Evolutionary conservation across 1,140 invertebrate species (phyloP), one percentile per base, ranked within the genome.

Genomic region (Cotesia typhae): DNA sequence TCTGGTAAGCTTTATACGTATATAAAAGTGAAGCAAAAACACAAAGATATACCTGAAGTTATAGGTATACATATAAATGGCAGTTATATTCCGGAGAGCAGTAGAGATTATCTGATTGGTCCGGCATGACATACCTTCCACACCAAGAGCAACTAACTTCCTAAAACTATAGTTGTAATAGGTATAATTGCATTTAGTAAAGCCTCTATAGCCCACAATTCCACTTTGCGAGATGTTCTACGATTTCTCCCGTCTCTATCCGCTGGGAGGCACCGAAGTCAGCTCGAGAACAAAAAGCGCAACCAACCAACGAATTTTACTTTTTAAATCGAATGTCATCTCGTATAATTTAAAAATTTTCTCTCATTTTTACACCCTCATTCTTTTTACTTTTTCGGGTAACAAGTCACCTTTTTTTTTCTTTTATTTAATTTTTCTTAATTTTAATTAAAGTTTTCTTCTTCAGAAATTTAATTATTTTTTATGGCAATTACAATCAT

Each of bases 291-390:
- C 10, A 52, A 12, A 53, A 12, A 66, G 41, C 64, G 28, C 41
- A 66, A 53, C 41, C n/a, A 53, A 28, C 28, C 28, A 2, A 36
- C 51, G 51, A 67, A 67, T 67, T 67, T 67, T 51, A 67, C 66
- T 67, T 67, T 47, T 51, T 67, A 67, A 67, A 67, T 67, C 66
- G 51, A 67, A 67, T 67, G 66, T 67, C 66, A 67, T 67, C 51
- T 67, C 66, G 66, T 55, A 67, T 67, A 67, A 67, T 67, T 67
- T 67, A 10, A 55, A 53, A 67, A 55, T 67, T 55, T 67, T 55
- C 41, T 35, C 20, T 36, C 20, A 28, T 51, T 36, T 52, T 55
- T 55, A 36, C 12, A 14, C 3, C 64, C 14, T 55, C 20, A 53
- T 53, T 53, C 28, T 67, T n/a, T 67, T 37, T 14, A 28, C 4